phyloP scores from a whole-genome alignment of 2,113 vertebrate genomes.

The Corynorhinus townsendii region DNA sequence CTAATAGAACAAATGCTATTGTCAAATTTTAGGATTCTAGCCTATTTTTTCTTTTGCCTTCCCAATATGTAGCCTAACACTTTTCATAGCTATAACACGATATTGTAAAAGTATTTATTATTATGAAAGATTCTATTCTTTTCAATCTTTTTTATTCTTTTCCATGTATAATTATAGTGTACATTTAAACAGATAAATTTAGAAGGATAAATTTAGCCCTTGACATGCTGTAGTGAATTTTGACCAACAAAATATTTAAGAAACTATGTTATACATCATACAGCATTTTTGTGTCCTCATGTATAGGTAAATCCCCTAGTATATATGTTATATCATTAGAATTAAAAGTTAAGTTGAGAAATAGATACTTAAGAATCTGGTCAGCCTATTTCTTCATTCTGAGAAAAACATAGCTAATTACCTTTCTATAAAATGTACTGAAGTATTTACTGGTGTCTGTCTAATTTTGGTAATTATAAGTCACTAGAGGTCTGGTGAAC shows the following conservation, averaged over 20 bases:
- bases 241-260: not conserved
- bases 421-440: not conserved
- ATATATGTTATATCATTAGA: not conserved
- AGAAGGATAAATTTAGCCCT: not conserved
- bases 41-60: not conserved
- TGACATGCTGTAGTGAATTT: not conserved
- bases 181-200: not conserved
- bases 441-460: not conserved
- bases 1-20: not conserved
- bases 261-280: not conserved
- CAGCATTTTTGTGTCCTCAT: not conserved
- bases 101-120: not conserved
- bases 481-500: no score
- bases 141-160: not conserved
- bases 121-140: not conserved
- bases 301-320: not conserved
- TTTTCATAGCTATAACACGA: not conserved
- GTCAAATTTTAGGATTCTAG: not conserved
- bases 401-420: not conserved
- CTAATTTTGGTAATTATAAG: not conserved
- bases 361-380: not conserved
- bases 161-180: not conserved
- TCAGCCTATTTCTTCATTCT: not conserved
- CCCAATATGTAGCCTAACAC: not conserved
- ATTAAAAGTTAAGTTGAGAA: not conserved